Evolutionary conservation across 2,113 vertebrate species (phyloP).

Genomic region (Penelope pileata): DNA sequence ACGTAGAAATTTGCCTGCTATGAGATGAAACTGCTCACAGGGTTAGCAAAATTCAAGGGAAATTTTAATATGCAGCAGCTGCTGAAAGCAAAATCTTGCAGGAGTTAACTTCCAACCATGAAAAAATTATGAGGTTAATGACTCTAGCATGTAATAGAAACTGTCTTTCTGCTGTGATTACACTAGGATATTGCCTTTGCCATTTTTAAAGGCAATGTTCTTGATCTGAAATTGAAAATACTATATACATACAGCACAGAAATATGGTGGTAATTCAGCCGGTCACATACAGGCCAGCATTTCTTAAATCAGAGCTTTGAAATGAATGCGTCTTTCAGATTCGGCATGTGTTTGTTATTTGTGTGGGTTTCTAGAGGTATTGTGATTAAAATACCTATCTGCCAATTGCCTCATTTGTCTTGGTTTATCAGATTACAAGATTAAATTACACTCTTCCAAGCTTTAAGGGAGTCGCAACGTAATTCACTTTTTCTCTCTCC

Average conservation of each 20-base stretch:
- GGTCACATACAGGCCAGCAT: background rate
- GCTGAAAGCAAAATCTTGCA: constrained; percentile 46
- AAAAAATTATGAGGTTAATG: constrained; percentile 68
- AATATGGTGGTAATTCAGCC: constrained; percentile 62
- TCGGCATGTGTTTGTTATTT: constrained; percentile 58
- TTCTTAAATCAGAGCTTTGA: constrained; percentile 51
- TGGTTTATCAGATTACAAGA: constrained; percentile 74
- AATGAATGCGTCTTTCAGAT: constrained; percentile 62
- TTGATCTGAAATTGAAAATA: constrained; percentile 50
- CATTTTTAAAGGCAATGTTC: constrained; percentile 33
- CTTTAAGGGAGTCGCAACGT: constrained; percentile 37
- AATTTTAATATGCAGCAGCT: constrained; percentile 41
- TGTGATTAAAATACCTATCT: constrained; percentile 68
- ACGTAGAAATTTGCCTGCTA: constrained; percentile 8
- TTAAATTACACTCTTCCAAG: constrained; percentile 62
- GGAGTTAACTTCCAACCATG: constrained; percentile 24
- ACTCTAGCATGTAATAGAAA: constrained; percentile 12
- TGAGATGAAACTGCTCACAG: background rate
- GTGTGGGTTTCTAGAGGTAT: constrained; percentile 50
- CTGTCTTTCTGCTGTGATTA: constrained; percentile 11
- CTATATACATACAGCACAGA: background rate
- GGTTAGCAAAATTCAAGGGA: constrained; percentile 44
- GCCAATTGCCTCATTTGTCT: constrained; percentile 73
- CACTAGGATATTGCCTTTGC: constrained; percentile 9
- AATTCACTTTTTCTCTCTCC: background rate